A percentile compares a stretch with the other conserved stretches of the same genome.
Conservation (phyloP, 2,797 vertebrate genomes). For the Pelobates cultripes region DNA sequence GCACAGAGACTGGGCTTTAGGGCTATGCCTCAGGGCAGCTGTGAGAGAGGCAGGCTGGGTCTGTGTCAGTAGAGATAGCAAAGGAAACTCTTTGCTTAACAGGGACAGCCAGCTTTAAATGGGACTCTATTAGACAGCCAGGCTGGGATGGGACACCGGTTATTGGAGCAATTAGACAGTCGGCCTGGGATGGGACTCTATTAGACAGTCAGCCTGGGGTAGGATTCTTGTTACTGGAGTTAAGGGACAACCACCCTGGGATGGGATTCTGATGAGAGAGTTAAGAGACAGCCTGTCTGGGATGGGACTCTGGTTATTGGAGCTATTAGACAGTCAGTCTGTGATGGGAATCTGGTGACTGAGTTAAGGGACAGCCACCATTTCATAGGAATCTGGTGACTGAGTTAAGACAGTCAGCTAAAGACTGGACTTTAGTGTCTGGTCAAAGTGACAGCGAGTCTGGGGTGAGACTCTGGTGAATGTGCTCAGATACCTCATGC, state of each 20-base stretch:
- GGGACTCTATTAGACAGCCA: neutral
- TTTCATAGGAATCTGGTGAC: too few relatives aligned
- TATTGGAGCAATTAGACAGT: neutral
- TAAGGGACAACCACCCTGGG: neutral
- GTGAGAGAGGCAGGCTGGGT: neutral
- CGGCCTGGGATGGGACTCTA: too few relatives aligned
- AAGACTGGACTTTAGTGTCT: too few relatives aligned
- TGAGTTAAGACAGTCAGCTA: neutral
- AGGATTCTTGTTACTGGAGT: neutral
- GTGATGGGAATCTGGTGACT: neutral
- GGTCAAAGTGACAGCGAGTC: too few relatives aligned
- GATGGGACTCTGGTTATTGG: neutral
- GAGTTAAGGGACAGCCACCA: too few relatives aligned
- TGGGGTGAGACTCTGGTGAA: neutral
- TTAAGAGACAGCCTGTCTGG: neutral
- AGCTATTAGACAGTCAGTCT: too few relatives aligned
- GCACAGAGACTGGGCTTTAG: conserved; percentile 31
- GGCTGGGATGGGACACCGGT: neutral
- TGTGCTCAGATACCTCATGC: too few relatives aligned
- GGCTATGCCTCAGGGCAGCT: conserved; percentile 1
- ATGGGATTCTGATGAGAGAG: neutral
- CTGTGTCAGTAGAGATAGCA: too few relatives aligned
- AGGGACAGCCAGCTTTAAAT: neutral
- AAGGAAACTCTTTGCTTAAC: neutral
- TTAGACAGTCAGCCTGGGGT: neutral